These are phyloP conservation scores for Euschistus heros DNA, from an alignment of 1,140 invertebrate genomes.

Conservation along the genomic window DNA sequence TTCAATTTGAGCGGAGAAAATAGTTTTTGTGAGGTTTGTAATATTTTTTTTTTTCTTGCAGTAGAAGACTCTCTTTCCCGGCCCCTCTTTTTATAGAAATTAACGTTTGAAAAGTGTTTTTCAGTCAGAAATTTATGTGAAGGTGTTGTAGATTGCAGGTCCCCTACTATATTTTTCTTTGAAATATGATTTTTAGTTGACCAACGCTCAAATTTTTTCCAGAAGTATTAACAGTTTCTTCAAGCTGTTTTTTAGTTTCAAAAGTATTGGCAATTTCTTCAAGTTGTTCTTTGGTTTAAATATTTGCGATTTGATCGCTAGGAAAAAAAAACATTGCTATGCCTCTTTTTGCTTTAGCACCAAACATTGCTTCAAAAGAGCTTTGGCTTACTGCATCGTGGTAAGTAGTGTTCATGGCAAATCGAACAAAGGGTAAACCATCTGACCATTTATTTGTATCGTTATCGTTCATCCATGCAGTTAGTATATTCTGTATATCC, in stretches of 20 bases:
- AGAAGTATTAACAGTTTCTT: not conserved
- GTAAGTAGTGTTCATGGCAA: conserved; percentile 31
- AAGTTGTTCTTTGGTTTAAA: not conserved
- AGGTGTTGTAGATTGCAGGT: not conserved
- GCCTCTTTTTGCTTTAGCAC: conserved; percentile 9
- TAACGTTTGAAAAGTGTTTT: not conserved
- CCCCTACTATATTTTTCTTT: not conserved
- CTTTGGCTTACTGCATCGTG: conserved; percentile 26
- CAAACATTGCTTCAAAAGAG: conserved; percentile 32
- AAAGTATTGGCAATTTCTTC: not conserved
- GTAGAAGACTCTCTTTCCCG: not conserved
- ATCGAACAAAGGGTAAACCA: conserved; percentile 31
- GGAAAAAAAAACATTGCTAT: not conserved
- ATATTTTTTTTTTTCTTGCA: not conserved
- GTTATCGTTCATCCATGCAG: too few species aligned
- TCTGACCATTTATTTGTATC: too few species aligned
- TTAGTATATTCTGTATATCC: conserved; percentile 37
- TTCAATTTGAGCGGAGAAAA: not conserved
- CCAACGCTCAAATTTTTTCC: not conserved
- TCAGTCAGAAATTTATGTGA: not conserved
- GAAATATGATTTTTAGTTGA: not conserved
- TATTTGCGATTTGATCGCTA: not conserved
- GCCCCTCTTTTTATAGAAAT: not conserved
- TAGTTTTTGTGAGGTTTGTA: too few species aligned
- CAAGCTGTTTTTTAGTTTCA: not conserved